Evolutionary conservation across 2,888 invertebrate genomes (phyloP).

Genomic region (Drepanosiphum platanoidis): DNA sequence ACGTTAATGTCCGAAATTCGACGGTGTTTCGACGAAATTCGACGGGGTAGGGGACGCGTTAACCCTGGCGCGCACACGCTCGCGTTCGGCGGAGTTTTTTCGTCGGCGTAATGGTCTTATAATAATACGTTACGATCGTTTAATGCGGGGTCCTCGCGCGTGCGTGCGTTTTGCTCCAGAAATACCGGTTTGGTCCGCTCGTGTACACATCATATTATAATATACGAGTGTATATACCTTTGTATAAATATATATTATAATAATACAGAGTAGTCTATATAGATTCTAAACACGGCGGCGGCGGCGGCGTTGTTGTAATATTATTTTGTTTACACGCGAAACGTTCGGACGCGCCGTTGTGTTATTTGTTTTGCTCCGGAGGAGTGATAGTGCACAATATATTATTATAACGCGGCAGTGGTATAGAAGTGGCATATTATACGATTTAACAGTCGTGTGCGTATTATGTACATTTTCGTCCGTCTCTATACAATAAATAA

Average conservation of each 20-base stretch:
- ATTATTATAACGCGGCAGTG: background rate
- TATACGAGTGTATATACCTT: too few relatives aligned
- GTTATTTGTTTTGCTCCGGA: conserved; percentile 20
- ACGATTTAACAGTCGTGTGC: background rate
- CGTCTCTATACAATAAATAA: background rate
- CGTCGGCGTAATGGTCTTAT: conserved; percentile 33
- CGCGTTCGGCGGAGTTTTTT: background rate
- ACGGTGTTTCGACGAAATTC: background rate
- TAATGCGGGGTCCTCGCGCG: background rate
- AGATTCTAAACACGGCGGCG: background rate
- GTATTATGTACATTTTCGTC: background rate
- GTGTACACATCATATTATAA: too few relatives aligned
- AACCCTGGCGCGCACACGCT: background rate
- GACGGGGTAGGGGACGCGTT: background rate
- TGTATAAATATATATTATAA: too few relatives aligned
- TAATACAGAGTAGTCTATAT: too few relatives aligned
- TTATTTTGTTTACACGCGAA: conserved; percentile 51
- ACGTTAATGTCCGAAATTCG: conserved; percentile 10
- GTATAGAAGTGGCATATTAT: background rate
- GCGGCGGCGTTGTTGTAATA: background rate
- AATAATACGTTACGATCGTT: conserved; percentile 43
- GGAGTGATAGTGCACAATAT: conserved; percentile 57
- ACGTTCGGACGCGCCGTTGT: background rate
- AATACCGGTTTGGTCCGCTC: conserved; percentile 47
- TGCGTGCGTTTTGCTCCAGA: conserved; percentile 47